These are phyloP conservation scores for Cyclura pinguis DNA, from an alignment of 2,797 vertebrate species.

Conservation along the genomic window DNA sequence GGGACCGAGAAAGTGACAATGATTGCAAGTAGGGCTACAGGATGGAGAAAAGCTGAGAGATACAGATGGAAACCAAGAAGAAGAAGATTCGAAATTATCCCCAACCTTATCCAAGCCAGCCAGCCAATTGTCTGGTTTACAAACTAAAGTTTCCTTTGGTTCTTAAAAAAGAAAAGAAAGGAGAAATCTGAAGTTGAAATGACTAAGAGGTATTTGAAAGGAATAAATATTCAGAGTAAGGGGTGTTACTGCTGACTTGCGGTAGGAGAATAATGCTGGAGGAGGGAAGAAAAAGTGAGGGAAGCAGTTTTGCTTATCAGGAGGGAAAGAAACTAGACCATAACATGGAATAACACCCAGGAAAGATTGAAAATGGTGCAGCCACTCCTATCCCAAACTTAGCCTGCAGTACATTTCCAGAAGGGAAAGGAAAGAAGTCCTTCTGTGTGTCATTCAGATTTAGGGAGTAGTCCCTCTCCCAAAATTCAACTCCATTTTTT, in stretches of 20 bases:
- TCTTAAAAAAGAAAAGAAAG: not conserved
- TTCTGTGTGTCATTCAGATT: not conserved
- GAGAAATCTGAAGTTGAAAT: not conserved
- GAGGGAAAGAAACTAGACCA: not conserved
- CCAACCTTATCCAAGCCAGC: not conserved
- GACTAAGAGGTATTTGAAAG: not conserved
- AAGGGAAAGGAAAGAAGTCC: not conserved
- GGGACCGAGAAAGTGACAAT: not conserved
- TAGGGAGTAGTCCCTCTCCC: not conserved
- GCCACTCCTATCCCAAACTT: not conserved
- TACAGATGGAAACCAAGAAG: not conserved
- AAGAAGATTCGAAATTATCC: not conserved
- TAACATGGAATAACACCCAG: not conserved
- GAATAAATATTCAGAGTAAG: not conserved
- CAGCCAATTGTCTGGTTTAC: not conserved
- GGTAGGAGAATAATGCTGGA: not conserved
- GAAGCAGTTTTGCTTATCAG: not conserved
- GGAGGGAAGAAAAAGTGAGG: not conserved
- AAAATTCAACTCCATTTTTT: not conserved
- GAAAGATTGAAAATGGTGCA: not conserved
- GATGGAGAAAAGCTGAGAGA: not conserved
- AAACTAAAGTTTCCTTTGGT: not conserved
- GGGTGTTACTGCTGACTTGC: not conserved
- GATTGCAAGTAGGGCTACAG: not conserved
- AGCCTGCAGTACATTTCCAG: not conserved